Base-by-base conservation (phyloP, 35 echinoderm and acorn worm genomes). In the Lytechinus pictus region DNA sequence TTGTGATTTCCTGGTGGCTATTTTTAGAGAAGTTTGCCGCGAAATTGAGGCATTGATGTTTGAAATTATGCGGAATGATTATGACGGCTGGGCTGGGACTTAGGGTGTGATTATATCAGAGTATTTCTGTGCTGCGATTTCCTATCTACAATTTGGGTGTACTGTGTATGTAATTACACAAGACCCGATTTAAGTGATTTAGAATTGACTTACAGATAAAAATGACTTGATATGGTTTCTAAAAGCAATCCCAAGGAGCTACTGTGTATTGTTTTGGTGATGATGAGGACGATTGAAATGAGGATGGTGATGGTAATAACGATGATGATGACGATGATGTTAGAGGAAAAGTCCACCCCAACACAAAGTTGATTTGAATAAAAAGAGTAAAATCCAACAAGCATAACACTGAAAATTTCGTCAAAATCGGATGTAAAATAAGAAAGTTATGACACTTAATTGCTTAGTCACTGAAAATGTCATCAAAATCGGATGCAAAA, bases 31-130 rank as follows among this genome's bases (percentile, higher is more conserved):
- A 24, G 66, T 16, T 79, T 79, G 66, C 66, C 14, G n/a, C 19
- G 21, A 79, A 79, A 79, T 79, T 79, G 14, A 79, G 66, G 66
- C 66, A 79, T 79, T 79, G 66, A 79, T 79, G 66, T 79, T 79
- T n/a, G 21, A 79, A 79, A 79, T 79, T 79, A 79, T 79, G 66
- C 66, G 0, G 66, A 79, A 19, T 79, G 66, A 79, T 79, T 79
- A 79, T 5, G 66, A 79, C 19, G 66, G 66, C 19, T n/a, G 66
- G 66, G 66, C 66, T 79, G 16, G 66, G 66, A 79, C 16, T 58
- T 79, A 79, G 66, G 66, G 66, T 16, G 66, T 79, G 66, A 79
- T 79, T 16, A 79, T 7, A 79, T 79, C 19, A 19, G 66, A 24
- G 66, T 79, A 79, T 79, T 79, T 79, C 14, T 79, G 66, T 16